Evolutionary conservation across 2,113 vertebrate species (phyloP).

Genomic region (Pygoscelis adeliae): DNA sequence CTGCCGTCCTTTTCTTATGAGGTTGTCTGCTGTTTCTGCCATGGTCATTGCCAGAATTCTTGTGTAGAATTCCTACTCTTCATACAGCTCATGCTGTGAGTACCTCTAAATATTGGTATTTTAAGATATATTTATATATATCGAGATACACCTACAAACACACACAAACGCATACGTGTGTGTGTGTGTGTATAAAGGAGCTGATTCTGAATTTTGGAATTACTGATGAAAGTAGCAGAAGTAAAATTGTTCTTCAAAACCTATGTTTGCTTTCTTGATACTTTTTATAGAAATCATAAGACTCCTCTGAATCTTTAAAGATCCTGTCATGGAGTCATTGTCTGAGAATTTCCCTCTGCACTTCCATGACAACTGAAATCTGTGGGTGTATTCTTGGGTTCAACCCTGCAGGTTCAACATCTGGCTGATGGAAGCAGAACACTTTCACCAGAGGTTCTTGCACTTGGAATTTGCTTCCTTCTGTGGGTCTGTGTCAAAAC

Average conservation of each 20-base stretch:
- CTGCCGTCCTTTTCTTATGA: neutral
- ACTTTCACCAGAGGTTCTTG: constrained; percentile 62
- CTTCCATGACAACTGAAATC: neutral
- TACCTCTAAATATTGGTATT: neutral
- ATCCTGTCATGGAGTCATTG: neutral
- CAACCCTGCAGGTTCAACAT: constrained; percentile 47
- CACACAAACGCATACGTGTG: rapidly evolving
- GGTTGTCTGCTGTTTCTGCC: neutral
- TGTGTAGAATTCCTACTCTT: neutral
- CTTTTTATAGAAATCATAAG: neutral
- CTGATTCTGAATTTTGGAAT: neutral
- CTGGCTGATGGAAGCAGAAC: constrained; percentile 28
- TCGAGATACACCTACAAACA: neutral
- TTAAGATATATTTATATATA: neutral
- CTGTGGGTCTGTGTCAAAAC: constrained; percentile 60
- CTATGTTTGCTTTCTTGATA: neutral
- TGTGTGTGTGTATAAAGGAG: neutral
- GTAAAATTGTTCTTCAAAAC: neutral
- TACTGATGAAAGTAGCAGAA: neutral
- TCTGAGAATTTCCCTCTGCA: neutral
- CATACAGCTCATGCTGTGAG: neutral
- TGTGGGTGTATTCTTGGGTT: neutral
- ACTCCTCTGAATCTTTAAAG: neutral
- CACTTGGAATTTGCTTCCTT: constrained; percentile 36
- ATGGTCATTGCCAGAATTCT: neutral